These are phyloP conservation scores for Pogonophryne albipinna DNA, from an alignment of 2,797 vertebrate genomes.

Conservation along the genomic window DNA sequence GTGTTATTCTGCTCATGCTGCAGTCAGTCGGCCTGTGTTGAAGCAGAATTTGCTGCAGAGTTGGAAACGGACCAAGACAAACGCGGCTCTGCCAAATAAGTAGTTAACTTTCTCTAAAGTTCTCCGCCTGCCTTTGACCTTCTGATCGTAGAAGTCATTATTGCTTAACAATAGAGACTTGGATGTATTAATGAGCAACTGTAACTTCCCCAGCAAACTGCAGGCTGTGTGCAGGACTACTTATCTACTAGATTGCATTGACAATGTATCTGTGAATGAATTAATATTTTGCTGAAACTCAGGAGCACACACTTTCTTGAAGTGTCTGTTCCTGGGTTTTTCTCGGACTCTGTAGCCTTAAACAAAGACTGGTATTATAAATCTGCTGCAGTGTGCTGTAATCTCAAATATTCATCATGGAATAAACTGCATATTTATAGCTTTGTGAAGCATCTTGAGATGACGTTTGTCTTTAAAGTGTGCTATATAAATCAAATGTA, in stretches of 20 bases:
- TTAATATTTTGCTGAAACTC: slow-evolving; percentile 14
- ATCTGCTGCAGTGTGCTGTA: background rate
- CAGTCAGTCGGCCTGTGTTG: background rate
- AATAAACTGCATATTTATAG: no score
- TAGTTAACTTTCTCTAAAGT: slow-evolving; percentile 7
- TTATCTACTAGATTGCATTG: slow-evolving; percentile 5
- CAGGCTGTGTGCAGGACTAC: background rate
- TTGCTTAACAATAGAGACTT: slow-evolving; percentile 2
- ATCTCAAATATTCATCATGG: background rate
- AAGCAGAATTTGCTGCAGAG: background rate
- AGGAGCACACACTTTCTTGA: slow-evolving; percentile 15
- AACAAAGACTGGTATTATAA: slow-evolving; percentile 9
- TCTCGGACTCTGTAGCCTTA: slow-evolving; percentile 19
- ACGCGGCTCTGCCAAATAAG: background rate
- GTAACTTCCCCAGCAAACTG: background rate
- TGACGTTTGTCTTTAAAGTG: no score
- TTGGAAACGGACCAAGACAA: slow-evolving; percentile 21
- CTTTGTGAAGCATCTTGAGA: no score
- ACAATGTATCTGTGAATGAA: background rate
- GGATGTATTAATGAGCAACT: slow-evolving; percentile 9
- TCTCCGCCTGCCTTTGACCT: background rate
- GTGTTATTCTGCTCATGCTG: background rate
- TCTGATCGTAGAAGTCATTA: slow-evolving; percentile 14
- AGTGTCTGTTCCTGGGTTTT: slow-evolving; percentile 15
- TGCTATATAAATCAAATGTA: no score